Base-by-base conservation (phyloP, 2,113 vertebrate genomes). In the Pao palembangensis region DNA sequence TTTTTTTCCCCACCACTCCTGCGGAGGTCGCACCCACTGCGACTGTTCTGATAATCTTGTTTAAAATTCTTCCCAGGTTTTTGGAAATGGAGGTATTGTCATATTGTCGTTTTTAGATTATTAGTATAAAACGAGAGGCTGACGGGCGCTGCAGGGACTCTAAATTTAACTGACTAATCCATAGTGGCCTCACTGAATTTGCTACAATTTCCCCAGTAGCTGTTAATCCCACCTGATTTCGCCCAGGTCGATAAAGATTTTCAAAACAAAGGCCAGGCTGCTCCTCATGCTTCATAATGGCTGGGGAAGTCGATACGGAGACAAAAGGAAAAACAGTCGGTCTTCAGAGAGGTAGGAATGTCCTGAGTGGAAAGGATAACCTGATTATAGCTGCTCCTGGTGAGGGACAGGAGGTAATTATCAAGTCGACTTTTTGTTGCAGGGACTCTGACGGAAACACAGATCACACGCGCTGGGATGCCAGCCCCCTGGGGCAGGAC, bases 311-410 rank as follows among this genome's bases (percentile, higher is more conserved):
- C 58, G 56, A 58, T 63, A 73, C 23, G 46, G 48, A 58, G 55
- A n/a, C 50, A 19, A 61, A 23, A 46, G 64, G 54, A 64, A 75
- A 76, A 64, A 41, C 13, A n/a, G 28, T 68, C 65, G 73, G 51
- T 61, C 61, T 67, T 73, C 75, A 81, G 85, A 85, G 75, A 11
- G 2, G 8, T 31, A 50, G 61, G 60, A 71, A 71, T 77, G 80
- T 82, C 84, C 80, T 77, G 57, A 74, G 73, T 84, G 67, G 73
- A 78, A 75, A 78, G 50, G 61, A 84, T 87, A 84, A 87, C 74
- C 74, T 81, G 78, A 85, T 79, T 76, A 82, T 75, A 63, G 51
- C 66, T 62, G 72, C 75, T 80, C 67, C 68, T 65, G 71, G 67
- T 63, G 64, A 80, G 67, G 69, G 75, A 80, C 73, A 82, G 64